phyloP scores from a whole-genome alignment of 2,797 vertebrate genomes.

The Anableps anableps region DNA sequence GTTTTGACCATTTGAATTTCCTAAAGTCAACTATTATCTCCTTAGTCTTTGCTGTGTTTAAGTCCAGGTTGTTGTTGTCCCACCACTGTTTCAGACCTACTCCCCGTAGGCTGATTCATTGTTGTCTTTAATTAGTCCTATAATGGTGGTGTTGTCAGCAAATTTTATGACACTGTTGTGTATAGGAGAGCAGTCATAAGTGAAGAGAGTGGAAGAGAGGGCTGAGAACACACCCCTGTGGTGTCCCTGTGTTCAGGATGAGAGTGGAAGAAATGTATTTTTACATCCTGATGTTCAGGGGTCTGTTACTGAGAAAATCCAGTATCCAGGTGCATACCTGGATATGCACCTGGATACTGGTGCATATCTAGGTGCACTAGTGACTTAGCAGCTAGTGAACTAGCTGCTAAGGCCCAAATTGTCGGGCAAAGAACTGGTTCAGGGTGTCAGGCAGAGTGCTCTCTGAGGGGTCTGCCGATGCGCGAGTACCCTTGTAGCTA shows the following conservation, averaged over 20 bases:
- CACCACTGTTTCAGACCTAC: neutral
- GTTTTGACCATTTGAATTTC: too few relatives aligned
- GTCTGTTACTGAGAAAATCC: neutral
- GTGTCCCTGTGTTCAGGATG: neutral
- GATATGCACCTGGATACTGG: too few relatives aligned
- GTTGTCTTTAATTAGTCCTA: neutral
- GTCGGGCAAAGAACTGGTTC: too few relatives aligned
- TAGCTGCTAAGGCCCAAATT: too few relatives aligned
- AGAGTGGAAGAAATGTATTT: neutral
- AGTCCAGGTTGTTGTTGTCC: too few relatives aligned
- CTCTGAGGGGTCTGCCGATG: too few relatives aligned
- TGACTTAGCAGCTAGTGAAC: too few relatives aligned
- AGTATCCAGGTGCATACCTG: slow-evolving; percentile 1
- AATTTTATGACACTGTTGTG: neutral
- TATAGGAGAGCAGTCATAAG: neutral
- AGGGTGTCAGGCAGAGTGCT: too few relatives aligned
- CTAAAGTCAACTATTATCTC: too few relatives aligned
- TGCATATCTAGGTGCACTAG: too few relatives aligned
- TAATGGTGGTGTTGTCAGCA: neutral
- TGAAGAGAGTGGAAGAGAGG: neutral
- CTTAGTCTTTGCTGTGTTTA: too few relatives aligned
- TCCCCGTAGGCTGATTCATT: neutral
- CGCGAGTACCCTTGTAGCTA: too few relatives aligned
- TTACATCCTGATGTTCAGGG: neutral
- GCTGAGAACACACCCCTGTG: neutral